Evolutionary conservation across 92 coral and sea anemone genomes (phyloP), one percentile per base, ranked within the genome.

Genomic region (Parazoanthus atlanticus): DNA sequence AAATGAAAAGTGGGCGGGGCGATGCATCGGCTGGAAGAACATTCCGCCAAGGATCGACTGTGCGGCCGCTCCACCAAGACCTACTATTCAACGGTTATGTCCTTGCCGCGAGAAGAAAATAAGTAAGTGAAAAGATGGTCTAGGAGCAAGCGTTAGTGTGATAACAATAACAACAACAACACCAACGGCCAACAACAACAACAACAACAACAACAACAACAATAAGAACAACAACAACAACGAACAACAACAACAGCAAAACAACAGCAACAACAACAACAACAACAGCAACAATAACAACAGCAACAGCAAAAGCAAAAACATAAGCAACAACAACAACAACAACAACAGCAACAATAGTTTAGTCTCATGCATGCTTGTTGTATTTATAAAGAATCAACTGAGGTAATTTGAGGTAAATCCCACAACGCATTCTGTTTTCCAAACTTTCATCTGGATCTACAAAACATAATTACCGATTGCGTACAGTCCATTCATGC

Each of bases 21-120:
- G 86, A 83, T 83, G 86, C 66, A 34, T 83, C 26, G 86, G 86
- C 31, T 83, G 86, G 86, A 83, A 83, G 36, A 83, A 83, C 30
- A 67, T 83, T 69, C 86, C 86, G 0, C 64, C 28, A 83, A 69
- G 56, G 17, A 69, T 83, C 25, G n/a, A 83, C 33, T 83, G 86
- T 46, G 23, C 77, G 0, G 78, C 86, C n/a, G 86, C 86, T 67
- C 34, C 86, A 38, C n/a, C 64, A 43, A 67, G 73, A 67, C 78
- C 86, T 32, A n/a, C 86, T 25, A 73, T 73, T 67, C 86, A 83
- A 33, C 77, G 86, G 19, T 46, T 83, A 5, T 83, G 86, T 21
- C 86, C 86, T 41, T 83, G 86, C 32, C 77, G 76, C 58, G 86
- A 83, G 36, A 83, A 83, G 54, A 26, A 71, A 67, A 83, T 38